These are phyloP conservation scores for Cerceris rybyensis DNA, from an alignment of 2,888 invertebrate genomes.

Conservation along the genomic window DNA sequence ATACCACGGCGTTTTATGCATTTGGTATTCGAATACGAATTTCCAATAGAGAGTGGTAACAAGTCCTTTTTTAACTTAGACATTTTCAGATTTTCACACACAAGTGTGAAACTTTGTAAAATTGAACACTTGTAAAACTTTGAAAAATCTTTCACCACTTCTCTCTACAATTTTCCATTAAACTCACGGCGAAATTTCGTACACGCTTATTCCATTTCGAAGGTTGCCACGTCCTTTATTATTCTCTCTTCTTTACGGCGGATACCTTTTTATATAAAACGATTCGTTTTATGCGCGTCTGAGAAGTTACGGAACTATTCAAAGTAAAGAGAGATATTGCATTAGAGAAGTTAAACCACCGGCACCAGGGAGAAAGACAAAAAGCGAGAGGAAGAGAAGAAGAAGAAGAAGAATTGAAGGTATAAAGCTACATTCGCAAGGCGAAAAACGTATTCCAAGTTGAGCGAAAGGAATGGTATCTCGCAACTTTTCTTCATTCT, in stretches of 20 bases:
- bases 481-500: conserved; percentile 11
- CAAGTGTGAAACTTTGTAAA: too few species aligned
- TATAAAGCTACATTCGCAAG: conserved; percentile 33
- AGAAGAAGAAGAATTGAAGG: conserved; percentile 20
- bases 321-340: conserved; percentile 38
- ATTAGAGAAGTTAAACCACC: conserved; percentile 2
- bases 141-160: too few species aligned
- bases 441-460: conserved; percentile 6
- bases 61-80: too few species aligned
- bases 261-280: conserved; percentile 50
- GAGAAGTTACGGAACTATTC: conserved; percentile 51
- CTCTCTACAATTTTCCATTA: too few species aligned
- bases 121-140: too few species aligned
- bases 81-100: too few species aligned
- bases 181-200: neutral
- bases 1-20: too few species aligned
- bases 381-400: neutral
- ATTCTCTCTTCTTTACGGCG: conserved; percentile 27
- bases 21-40: too few species aligned
- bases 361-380: neutral
- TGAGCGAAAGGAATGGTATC: too few species aligned
- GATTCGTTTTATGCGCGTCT: conserved; percentile 50
- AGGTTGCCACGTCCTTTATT: conserved; percentile 21
- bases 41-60: too few species aligned
- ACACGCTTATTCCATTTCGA: conserved; percentile 27